Conservation (phyloP, 2,797 vertebrate species). For the Heterohyrax brucei region DNA sequence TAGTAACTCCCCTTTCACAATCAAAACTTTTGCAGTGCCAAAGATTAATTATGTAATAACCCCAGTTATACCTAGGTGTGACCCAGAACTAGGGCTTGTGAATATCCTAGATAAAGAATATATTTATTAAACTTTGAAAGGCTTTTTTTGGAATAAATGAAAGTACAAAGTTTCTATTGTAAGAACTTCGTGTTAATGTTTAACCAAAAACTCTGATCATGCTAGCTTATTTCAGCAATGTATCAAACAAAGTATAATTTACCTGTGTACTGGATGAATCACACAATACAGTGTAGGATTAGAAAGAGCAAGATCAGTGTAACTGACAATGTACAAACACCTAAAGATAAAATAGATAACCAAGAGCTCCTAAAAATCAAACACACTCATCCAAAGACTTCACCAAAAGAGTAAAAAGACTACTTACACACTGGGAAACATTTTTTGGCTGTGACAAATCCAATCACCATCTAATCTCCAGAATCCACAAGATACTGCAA, state of each 20-base stretch:
- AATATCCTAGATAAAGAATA: background rate
- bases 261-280: constrained; percentile 11
- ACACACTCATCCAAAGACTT: too few species aligned
- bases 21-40: background rate
- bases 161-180: background rate
- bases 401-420: too few species aligned
- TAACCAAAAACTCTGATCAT: background rate
- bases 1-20: background rate
- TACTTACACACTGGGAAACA: too few species aligned
- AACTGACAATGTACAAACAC: too few species aligned
- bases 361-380: too few species aligned
- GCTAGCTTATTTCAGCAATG: background rate
- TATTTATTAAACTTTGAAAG: background rate
- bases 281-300: background rate
- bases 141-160: background rate
- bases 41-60: background rate
- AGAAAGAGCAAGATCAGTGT: background rate
- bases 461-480: too few species aligned
- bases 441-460: too few species aligned
- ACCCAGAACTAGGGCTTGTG: background rate
- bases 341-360: too few species aligned
- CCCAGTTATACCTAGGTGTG: background rate
- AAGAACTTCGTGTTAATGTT: background rate
- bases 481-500: too few species aligned
- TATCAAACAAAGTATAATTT: background rate